Conservation (phyloP, 2,888 invertebrate species). For the Dynastes hyllus region DNA sequence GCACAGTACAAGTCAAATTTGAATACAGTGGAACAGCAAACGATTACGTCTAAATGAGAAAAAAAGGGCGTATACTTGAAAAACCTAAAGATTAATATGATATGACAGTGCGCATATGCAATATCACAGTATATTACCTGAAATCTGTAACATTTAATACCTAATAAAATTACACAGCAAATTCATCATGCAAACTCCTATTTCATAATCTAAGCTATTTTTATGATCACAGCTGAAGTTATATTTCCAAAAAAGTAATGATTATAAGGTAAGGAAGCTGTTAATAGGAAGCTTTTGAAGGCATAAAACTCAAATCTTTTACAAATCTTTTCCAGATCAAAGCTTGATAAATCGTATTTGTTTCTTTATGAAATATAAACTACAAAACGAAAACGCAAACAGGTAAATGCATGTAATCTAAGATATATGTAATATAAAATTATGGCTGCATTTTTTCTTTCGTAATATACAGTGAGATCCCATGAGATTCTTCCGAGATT, state of each 20-base stretch:
- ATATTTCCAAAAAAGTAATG: background rate
- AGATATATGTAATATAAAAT: too few relatives aligned
- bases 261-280: background rate
- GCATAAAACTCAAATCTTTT: background rate
- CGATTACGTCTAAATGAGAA: slow-evolving; percentile 10
- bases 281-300: background rate
- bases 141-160: slow-evolving; percentile 11
- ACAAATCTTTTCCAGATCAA: background rate
- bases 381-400: too few relatives aligned
- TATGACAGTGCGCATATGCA: background rate
- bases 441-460: too few relatives aligned
- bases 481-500: too few relatives aligned
- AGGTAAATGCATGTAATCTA: too few relatives aligned
- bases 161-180: slow-evolving; percentile 12
- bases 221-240: slow-evolving; percentile 3
- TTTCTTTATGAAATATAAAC: too few relatives aligned
- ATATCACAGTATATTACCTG: slow-evolving; percentile 34
- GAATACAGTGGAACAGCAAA: background rate
- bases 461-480: background rate
- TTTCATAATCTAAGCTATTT: slow-evolving; percentile 2
- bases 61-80: slow-evolving; percentile 2
- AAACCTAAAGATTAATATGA: slow-evolving; percentile 1
- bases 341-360: too few relatives aligned
- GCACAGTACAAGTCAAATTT: slow-evolving; percentile 1
- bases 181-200: slow-evolving; percentile 13